Conservation (phyloP, 1,140 invertebrate genomes). For the Chironomus tepperi region DNA sequence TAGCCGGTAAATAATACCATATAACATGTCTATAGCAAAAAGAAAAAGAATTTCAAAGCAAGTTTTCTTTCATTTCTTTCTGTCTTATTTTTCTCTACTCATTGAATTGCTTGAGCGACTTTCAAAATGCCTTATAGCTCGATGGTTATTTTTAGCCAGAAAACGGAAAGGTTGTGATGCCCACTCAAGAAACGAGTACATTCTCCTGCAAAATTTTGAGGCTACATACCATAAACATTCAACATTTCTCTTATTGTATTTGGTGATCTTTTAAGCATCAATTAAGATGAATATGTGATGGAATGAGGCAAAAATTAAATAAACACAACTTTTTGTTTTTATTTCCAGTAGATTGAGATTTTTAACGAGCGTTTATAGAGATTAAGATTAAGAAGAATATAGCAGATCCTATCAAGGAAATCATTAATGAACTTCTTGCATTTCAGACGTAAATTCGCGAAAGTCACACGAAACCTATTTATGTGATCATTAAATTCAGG, state of each 20-base stretch:
- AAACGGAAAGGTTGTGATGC: background rate
- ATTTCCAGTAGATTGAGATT: too few relatives aligned
- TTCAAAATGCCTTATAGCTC: background rate
- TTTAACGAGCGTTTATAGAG: too few relatives aligned
- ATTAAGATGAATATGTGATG: too few relatives aligned
- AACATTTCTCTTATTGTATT: background rate
- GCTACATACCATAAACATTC: background rate
- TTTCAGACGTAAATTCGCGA: too few relatives aligned
- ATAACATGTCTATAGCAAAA: background rate
- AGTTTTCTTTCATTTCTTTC: background rate
- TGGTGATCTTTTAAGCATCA: background rate
- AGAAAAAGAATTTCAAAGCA: background rate
- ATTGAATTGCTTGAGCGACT: slow-evolving; percentile 5
- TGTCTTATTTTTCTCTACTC: background rate
- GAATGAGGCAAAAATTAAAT: too few relatives aligned
- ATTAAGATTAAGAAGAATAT: too few relatives aligned
- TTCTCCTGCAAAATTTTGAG: background rate
- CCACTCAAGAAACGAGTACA: slow-evolving; percentile 9
- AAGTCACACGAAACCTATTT: too few relatives aligned
- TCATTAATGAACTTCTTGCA: too few relatives aligned
- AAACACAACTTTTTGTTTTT: too few relatives aligned
- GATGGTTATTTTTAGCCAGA: background rate
- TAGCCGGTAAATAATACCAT: background rate
- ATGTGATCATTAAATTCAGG: too few relatives aligned
- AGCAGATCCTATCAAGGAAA: too few relatives aligned